phyloP scores from a whole-genome alignment of 2,888 invertebrate species.

The Ommatoiulus sabulosus region DNA sequence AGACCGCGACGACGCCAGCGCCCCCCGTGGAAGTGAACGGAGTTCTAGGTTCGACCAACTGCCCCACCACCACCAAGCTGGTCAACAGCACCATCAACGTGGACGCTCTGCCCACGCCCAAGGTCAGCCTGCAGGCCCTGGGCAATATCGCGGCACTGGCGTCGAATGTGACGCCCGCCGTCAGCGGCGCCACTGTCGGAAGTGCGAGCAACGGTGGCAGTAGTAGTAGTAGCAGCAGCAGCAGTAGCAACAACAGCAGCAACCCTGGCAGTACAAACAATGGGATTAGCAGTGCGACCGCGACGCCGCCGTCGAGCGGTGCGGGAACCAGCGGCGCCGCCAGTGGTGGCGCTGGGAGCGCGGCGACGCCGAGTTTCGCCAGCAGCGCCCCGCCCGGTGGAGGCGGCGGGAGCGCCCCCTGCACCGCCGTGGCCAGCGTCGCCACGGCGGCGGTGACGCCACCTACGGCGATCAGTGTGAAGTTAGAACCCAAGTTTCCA shows the following conservation, averaged over 20 bases:
- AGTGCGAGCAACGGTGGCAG: neutral
- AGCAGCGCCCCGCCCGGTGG: conserved; percentile 53
- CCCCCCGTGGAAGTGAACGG: conserved; percentile 56
- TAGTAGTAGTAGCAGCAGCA: conserved; percentile 55
- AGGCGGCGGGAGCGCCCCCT: conserved; percentile 49
- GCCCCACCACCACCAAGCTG: conserved; percentile 58
- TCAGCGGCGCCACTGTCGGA: neutral
- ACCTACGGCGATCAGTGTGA: conserved; percentile 57
- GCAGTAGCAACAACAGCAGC: conserved; percentile 23
- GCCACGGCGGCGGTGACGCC: conserved; percentile 47
- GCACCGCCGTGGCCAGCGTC: conserved; percentile 47
- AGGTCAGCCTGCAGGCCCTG: conserved; percentile 56
- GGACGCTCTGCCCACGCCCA: conserved; percentile 52
- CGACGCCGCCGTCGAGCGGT: conserved; percentile 53
- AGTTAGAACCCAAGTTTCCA: conserved; percentile 59
- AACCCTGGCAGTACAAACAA: conserved; percentile 60
- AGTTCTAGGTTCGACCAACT: conserved; percentile 44
- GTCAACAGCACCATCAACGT: conserved; percentile 56
- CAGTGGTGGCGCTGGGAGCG: conserved; percentile 53
- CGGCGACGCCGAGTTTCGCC: neutral
- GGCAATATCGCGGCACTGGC: conserved; percentile 8
- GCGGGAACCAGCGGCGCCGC: conserved; percentile 54
- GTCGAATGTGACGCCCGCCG: neutral
- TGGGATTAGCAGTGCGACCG: conserved; percentile 64
- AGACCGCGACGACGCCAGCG: conserved; percentile 37